phyloP scores from a whole-genome alignment of 2,797 vertebrate species.

The Rhynchonycteris naso region DNA sequence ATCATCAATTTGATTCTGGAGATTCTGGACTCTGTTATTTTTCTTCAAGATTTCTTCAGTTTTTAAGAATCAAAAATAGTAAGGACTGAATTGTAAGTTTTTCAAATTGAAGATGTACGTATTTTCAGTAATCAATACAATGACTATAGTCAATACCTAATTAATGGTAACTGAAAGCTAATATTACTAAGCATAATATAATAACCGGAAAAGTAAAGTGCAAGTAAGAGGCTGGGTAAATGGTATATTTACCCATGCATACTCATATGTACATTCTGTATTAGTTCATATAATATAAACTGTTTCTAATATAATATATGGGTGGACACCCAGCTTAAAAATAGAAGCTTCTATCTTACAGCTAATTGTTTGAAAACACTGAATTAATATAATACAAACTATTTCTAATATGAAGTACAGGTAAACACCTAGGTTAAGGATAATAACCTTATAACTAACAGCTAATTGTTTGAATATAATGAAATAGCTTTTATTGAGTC shows the following conservation, averaged over 20 bases:
- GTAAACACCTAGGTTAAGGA: neutral
- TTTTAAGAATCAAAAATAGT: neutral
- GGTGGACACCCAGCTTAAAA: neutral
- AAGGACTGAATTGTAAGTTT: neutral
- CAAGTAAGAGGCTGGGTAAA: neutral
- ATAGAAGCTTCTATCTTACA: neutral
- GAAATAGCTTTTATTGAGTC: neutral
- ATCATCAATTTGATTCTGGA: neutral
- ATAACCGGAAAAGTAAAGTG: neutral
- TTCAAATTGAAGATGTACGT: neutral
- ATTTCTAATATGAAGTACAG: neutral
- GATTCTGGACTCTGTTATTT: neutral
- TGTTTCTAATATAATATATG: neutral
- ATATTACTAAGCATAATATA: slow-evolving; percentile 9
- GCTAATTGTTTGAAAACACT: neutral
- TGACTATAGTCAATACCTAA: no score
- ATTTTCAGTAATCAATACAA: neutral
- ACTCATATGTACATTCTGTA: neutral
- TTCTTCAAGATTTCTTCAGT: neutral
- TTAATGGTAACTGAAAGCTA: neutral
- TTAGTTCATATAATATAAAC: neutral
- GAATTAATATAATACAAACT: neutral
- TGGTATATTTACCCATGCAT: neutral
- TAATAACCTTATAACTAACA: neutral
- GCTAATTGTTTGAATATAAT: neutral